phyloP scores from a whole-genome alignment of 2,113 vertebrate species.

The Carettochelys insculpta region DNA sequence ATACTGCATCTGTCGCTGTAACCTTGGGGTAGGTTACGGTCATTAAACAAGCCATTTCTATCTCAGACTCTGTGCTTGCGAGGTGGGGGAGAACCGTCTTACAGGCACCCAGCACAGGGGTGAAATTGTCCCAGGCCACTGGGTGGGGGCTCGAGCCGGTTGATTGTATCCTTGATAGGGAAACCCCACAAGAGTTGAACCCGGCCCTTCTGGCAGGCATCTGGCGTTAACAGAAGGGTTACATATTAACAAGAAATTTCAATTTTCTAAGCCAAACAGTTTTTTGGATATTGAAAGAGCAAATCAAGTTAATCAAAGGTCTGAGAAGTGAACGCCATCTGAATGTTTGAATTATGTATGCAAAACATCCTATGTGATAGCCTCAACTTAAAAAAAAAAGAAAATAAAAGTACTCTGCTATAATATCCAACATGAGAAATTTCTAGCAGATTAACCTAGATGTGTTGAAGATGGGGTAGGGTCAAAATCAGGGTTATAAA shows the following conservation, averaged over 20 bases:
- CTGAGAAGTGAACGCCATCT: background rate
- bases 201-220: no score
- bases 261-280: background rate
- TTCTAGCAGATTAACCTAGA: background rate
- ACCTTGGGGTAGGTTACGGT: no score
- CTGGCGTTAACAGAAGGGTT: no score
- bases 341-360: background rate
- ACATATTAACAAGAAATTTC: background rate
- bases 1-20: no score
- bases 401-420: background rate
- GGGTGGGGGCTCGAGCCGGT: no score
- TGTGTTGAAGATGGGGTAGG: background rate
- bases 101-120: no score
- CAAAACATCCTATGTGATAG: background rate
- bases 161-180: no score
- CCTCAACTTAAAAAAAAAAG: background rate
- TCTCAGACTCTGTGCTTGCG: no score
- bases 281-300: background rate
- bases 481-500: background rate
- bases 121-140: no score
- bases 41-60: no score
- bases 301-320: background rate
- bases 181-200: no score
- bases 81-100: no score
- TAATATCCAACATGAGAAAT: background rate